Conservation (phyloP, 2,888 invertebrate genomes). For the Tenthredo distinguenda region DNA sequence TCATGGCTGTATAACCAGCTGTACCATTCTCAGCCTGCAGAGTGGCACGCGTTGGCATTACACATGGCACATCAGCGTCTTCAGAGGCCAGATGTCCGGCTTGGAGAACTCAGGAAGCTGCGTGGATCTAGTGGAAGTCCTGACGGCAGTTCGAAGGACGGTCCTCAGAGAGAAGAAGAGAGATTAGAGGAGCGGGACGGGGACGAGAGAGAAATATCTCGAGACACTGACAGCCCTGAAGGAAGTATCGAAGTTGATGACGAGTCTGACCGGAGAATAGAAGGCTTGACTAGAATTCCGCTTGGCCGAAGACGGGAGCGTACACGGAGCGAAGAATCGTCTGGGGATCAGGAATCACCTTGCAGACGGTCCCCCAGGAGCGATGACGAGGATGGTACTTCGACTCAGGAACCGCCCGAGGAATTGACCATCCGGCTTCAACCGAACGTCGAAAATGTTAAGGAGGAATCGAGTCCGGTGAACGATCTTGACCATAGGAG, state of each 20-base stretch:
- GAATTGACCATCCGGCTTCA: conserved; percentile 67
- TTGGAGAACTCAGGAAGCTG: conserved; percentile 73
- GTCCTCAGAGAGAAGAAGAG: conserved; percentile 52
- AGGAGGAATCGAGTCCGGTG: conserved; percentile 66
- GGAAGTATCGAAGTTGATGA: conserved; percentile 75
- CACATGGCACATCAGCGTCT: conserved; percentile 76
- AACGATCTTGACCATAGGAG: conserved; percentile 64
- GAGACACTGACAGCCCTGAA: conserved; percentile 72
- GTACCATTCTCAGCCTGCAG: conserved; percentile 73
- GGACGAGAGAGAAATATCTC: conserved; percentile 57
- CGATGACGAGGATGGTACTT: conserved; percentile 66
- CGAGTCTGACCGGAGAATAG: conserved; percentile 64
- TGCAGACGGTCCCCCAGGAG: conserved; percentile 59
- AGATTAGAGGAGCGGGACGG: conserved; percentile 58
- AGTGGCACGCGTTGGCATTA: conserved; percentile 75
- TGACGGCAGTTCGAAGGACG: conserved; percentile 67
- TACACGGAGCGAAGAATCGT: conserved; percentile 72
- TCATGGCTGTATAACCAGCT: conserved; percentile 76
- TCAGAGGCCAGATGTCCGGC: conserved; percentile 71
- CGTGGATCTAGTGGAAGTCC: conserved; percentile 71
- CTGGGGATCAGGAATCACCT: conserved; percentile 71
- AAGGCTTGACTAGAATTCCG: conserved; percentile 11
- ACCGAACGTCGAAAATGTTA: conserved; percentile 72
- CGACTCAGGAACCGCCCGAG: conserved; percentile 64
- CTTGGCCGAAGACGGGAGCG: conserved; percentile 63